These are phyloP conservation scores for Ceratitis capitata DNA, from an alignment of 1,140 invertebrate species.

Conservation along the genomic window DNA sequence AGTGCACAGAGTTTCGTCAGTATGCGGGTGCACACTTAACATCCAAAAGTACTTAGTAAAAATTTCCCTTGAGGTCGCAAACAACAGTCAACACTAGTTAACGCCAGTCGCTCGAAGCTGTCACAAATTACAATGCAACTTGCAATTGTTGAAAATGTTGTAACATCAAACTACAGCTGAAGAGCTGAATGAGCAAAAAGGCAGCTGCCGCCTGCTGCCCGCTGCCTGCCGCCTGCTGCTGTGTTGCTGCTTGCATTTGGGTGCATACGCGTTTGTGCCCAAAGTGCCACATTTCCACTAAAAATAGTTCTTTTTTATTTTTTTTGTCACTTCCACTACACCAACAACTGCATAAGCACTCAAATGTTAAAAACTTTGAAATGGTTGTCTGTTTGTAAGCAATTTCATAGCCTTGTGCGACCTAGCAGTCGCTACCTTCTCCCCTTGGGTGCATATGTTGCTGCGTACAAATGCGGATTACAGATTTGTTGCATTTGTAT, in stretches of 20 bases:
- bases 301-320: conserved; percentile 31
- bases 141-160: conserved; percentile 23
- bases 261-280: not conserved
- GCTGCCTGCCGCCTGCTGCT: too few species aligned
- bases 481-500: not conserved
- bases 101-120: conserved; percentile 29
- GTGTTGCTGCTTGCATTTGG: not conserved
- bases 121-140: conserved; percentile 36
- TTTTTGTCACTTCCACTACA: not conserved
- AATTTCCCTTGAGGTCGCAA: conserved; percentile 28
- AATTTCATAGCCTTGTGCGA: not conserved
- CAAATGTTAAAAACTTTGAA: conserved; percentile 2
- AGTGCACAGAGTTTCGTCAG: not conserved
- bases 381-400: not conserved
- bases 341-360: not conserved
- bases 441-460: not conserved
- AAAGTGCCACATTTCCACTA: conserved; percentile 23
- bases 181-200: not conserved
- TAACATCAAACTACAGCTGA: not conserved
- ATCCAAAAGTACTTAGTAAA: conserved; percentile 31
- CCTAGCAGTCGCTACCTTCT: not conserved
- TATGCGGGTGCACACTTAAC: conserved; percentile 8
- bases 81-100: conserved; percentile 35
- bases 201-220: too few species aligned
- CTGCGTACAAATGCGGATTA: not conserved